Evolutionary conservation across 2,888 invertebrate genomes (phyloP), one percentile per base, ranked within the genome.

Genomic region (Morpho deidamia): DNA sequence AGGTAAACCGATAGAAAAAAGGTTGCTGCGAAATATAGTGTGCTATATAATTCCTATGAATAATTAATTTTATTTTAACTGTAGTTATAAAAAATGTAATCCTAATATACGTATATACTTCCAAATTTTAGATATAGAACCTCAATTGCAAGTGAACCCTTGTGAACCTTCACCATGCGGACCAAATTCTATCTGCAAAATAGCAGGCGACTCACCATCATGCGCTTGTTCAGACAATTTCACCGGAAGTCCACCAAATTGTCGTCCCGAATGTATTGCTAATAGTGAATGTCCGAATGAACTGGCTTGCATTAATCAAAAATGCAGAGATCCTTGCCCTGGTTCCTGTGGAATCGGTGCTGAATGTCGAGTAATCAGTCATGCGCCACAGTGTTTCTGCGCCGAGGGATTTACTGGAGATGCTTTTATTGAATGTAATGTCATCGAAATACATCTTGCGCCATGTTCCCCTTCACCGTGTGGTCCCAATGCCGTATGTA

Each of bases 371-470:
- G 94, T 94, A 1, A 87, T 94, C 9, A 95, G 95, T 69, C 95
- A 95, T 64, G 90, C 93, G 35, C 94, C 95, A 14, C 93, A 93
- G 76, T 96, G 96, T 75, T 86, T 92, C 52, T 96, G 96, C 72
- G 82, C 90, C 46, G 70, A 84, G 53, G 92, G 91, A 55, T 93
- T 85, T 61, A 90, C 91, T 12, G 94, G 94, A 53, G 92, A 93
- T 80, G 92, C 93, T 23, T 94, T 93, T 66, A 86, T 87, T 44
- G 87, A 86, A 60, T 94, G 92, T 75, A 72, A 68, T 64, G 76
- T 84, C 33, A 64, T 81, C 23, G 81, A 89, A 56, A 74, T 88
- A 8, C 90, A 91, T 68, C 78, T 90, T 51, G 85, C 88, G 55
- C 95, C 92, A 47, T 94, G 94, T 70, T 86, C 90, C 14, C 94